A percentile compares a stretch with the other conserved stretches of the same genome.
phyloP scores from a whole-genome alignment of 2,888 invertebrate species.

The Steinernema carpocapsae region DNA sequence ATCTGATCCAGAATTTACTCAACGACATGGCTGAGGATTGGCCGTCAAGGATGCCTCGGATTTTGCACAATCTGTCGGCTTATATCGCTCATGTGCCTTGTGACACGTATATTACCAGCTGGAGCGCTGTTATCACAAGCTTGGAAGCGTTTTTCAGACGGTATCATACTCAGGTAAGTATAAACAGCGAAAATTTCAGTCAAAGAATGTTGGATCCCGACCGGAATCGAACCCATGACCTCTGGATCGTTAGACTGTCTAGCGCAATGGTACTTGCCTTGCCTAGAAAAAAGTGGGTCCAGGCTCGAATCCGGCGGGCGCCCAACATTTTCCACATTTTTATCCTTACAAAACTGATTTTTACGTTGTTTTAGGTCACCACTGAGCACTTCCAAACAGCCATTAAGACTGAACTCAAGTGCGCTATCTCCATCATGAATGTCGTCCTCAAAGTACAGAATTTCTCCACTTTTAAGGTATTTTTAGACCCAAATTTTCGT shows the following conservation, averaged over 20 bases:
- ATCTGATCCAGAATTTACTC: slow-evolving; percentile 86
- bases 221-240: too few species aligned
- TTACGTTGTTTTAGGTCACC: slow-evolving; percentile 44
- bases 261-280: too few species aligned
- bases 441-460: slow-evolving; percentile 81
- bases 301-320: too few species aligned
- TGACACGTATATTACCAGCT: slow-evolving; percentile 79
- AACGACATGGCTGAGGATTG: slow-evolving; percentile 84
- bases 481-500: too few species aligned
- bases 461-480: slow-evolving; percentile 81
- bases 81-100: slow-evolving; percentile 85
- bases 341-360: too few species aligned
- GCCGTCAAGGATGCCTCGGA: slow-evolving; percentile 79
- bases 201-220: too few species aligned
- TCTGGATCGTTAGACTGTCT: too few species aligned
- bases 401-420: slow-evolving; percentile 68
- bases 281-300: too few species aligned
- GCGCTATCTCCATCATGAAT: slow-evolving; percentile 71
- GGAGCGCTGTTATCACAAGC: slow-evolving; percentile 83
- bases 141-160: slow-evolving; percentile 84
- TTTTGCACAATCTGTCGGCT: slow-evolving; percentile 87
- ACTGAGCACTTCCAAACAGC: slow-evolving; percentile 48
- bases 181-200: too few species aligned
- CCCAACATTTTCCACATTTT: too few species aligned
- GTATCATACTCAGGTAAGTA: slow-evolving; percentile 60